Conservation (phyloP, 2,797 vertebrate species). For the Botia almorhae region DNA sequence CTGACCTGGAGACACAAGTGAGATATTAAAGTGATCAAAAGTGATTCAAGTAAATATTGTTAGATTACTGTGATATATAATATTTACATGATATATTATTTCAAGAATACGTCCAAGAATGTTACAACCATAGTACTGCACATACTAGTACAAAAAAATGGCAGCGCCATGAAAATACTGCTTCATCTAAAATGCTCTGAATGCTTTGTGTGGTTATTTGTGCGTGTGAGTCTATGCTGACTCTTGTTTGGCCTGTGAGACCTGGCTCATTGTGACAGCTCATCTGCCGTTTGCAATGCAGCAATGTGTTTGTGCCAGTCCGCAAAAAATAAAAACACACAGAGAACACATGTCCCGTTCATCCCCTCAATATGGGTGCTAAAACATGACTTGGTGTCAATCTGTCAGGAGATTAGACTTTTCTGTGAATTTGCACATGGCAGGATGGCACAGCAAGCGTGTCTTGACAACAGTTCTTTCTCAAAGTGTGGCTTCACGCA, state of each 20-base stretch:
- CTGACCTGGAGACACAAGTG: neutral
- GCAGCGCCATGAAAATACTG: neutral
- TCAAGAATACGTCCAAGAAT: too few species aligned
- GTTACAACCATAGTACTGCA: too few species aligned
- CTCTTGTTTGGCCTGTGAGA: constrained; percentile 5
- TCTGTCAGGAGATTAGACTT: constrained; percentile 13
- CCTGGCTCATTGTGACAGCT: constrained; percentile 5
- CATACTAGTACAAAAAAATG: neutral
- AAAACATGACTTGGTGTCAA: constrained; percentile 22
- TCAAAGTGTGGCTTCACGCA: neutral
- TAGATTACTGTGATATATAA: too few species aligned
- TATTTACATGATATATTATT: too few species aligned
- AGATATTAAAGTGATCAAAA: neutral
- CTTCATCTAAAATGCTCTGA: neutral
- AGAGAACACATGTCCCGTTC: constrained; percentile 18
- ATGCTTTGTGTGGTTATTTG: neutral
- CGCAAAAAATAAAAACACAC: constrained; percentile 14
- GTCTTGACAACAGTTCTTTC: neutral
- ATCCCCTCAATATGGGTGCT: constrained; percentile 9
- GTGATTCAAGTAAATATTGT: too few species aligned
- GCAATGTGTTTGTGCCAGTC: constrained; percentile 13
- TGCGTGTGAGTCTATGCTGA: neutral
- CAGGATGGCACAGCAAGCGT: neutral
- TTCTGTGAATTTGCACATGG: constrained; percentile 15
- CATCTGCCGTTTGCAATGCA: constrained; percentile 5